phyloP scores from a whole-genome alignment of 2,113 vertebrate species.

The Terrapene triunguis region DNA sequence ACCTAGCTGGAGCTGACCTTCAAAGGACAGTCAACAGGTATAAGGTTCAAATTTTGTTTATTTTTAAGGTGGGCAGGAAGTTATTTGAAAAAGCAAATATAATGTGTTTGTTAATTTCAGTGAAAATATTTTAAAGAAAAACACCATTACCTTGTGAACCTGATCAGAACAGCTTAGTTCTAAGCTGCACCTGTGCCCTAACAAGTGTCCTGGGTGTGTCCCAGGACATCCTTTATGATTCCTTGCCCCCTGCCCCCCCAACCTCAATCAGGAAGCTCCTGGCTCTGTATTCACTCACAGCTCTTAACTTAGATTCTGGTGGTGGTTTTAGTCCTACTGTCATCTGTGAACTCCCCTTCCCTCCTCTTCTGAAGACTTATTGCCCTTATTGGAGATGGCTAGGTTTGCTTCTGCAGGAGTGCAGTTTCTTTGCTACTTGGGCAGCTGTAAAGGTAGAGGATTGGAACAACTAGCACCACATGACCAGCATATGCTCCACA shows the following conservation, averaged over 20 bases:
- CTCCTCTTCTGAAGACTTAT: not conserved
- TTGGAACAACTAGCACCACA: not conserved
- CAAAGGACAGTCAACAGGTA: not conserved
- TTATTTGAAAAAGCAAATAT: not conserved
- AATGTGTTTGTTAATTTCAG: not conserved
- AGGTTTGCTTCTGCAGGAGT: not conserved
- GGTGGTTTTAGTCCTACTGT: accelerated
- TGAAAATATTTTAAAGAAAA: not conserved
- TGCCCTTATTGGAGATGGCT: not conserved
- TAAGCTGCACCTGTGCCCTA: too few relatives aligned
- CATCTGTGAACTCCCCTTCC: not conserved
- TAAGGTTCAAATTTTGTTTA: not conserved
- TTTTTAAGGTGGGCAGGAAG: not conserved
- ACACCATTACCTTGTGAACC: not conserved
- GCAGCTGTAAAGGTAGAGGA: not conserved
- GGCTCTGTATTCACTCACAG: not conserved
- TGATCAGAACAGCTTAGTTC: not conserved
- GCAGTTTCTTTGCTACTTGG: not conserved
- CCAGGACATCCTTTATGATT: not conserved
- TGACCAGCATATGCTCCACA: not conserved
- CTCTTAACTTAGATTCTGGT: not conserved
- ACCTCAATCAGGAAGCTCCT: not conserved
- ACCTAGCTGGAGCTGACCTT: not conserved
- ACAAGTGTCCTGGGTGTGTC: too few relatives aligned
- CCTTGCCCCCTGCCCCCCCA: not conserved